Base-by-base conservation (phyloP, 2,797 vertebrate species). In the Pogoniulus pusillus region DNA sequence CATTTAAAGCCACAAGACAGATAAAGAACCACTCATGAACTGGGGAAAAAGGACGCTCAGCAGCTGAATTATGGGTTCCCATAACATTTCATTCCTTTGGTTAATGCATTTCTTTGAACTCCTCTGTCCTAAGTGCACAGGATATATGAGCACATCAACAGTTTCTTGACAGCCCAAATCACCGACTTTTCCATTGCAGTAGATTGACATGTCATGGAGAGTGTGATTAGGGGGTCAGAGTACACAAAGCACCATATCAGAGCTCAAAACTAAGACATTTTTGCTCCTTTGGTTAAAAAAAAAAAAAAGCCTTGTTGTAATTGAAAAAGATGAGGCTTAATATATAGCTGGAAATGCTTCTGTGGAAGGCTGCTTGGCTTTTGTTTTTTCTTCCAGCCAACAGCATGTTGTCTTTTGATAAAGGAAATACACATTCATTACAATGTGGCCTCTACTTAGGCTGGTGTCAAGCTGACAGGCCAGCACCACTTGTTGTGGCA, bases 91-190 rank as follows among this genome's bases (percentile, higher is more conserved):
- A 88, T 85, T 87, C 68, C 43, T 93, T 89, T 51, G 41, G 58
- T 53, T 91, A 93, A 93, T 91, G 91, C 64, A 85, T 92, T 90
- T 85, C 83, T 94, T 90, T 95, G 85, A 95, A 96, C 84, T 89
- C 27, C 54, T 89, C 83, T 91, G 86, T 89, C 91, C 84, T 80
- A 88, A 95, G 64, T 76, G 90, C 93, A 87, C 30, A 59, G 87
- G 95, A 90, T 94, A 85, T 73, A 91, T 64, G 74, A 90, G 65
- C 71, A 47, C 57, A 93, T 80, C 87, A 93, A 58, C 69, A 80
- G 71, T 81, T 90, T 23, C 68, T 58, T 76, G 89, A 94, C 87
- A 94, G 72, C 43, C 87, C 94, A 88, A 64, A 91, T 91, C 91
- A 83, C 65, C 65, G 66, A 45, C 53, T 96, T 96, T 88, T 74